Evolutionary conservation across 2,888 invertebrate species (phyloP), one percentile per base, ranked within the genome.

Genomic region (Melikaiella ostensackeni): DNA sequence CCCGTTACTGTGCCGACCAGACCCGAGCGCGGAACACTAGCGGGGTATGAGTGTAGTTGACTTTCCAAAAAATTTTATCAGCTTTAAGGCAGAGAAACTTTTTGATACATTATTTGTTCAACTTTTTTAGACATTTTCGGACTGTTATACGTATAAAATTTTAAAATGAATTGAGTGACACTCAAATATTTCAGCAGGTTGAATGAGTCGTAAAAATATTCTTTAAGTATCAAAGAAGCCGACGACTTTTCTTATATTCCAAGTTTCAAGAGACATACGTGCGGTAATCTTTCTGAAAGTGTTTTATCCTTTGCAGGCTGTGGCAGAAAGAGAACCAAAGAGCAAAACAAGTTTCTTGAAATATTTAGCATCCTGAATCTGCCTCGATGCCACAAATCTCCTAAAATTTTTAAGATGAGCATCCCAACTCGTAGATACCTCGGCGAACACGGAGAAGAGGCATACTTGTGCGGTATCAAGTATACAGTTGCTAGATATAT

Each of bases 401-500:
- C 73, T 80, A 76, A 75, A 79, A 78, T 80, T 81, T 79, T 77
- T 78, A 76, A 80, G 80, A 73, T 50, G 75, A 66, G 79, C 77
- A 64, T 76, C 75, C 42, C 75, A 70, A 77, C 64, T 76, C 59
- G 75, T 50, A 79, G 77, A 79, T 77, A 55, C 74, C 74, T 75
- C 74, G 42, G 27, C 27, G 46, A 46, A 66, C 61, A n/a, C 62
- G 64, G 35, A 75, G 77, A 74, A 80, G 79, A 77, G 76, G 79
- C 76, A 80, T 81, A 82, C 82, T 80, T 81, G 81, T 75, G 77
- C 77, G 74, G 89, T 90, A 89, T 90, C 88, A 88, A 88, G 86
- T 89, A 86, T 88, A 88, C 88, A 88, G 81, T 83, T 80, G 83
- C 84, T 86, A 88, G 87, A 86, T 27, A 66, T 88, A 66, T 88